Conservation (phyloP, 2,797 vertebrate species). For the Presbytis comata region DNA sequence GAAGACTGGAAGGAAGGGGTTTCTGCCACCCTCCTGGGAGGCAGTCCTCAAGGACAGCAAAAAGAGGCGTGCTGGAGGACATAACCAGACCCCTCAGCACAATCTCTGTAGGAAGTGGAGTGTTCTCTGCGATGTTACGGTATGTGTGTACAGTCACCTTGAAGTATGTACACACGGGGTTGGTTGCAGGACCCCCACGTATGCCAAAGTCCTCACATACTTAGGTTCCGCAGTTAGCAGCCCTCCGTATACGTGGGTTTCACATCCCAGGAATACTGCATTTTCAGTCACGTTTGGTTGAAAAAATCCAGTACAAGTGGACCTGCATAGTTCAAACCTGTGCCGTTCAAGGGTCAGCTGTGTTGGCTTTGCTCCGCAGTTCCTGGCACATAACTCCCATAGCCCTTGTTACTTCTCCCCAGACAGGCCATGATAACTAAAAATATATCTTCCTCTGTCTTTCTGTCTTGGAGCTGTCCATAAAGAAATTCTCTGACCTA, state of each 20-base stretch:
- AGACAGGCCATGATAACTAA: neutral
- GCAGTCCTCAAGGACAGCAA: neutral
- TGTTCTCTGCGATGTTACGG: neutral
- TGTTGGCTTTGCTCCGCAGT: neutral
- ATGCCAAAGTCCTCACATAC: neutral
- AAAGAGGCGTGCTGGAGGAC: neutral
- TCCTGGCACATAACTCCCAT: neutral
- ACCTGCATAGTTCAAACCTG: neutral
- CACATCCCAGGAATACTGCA: neutral
- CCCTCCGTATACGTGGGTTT: neutral
- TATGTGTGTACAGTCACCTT: neutral
- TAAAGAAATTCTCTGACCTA: neutral
- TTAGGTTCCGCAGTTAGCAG: neutral
- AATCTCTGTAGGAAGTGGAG: neutral
- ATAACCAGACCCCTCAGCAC: neutral
- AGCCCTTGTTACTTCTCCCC: neutral
- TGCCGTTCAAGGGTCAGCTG: neutral
- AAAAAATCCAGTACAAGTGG: neutral
- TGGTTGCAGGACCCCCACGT: neutral
- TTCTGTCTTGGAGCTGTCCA: neutral
- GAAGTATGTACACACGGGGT: neutral
- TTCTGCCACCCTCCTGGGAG: neutral
- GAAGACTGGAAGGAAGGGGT: neutral
- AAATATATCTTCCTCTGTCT: neutral
- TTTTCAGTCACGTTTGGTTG: neutral